Percentiles rank a stretch among this genome's conserved stretches.
These are phyloP conservation scores for Galleria mellonella DNA, from an alignment of 1,140 invertebrate species.

Conservation along the genomic window DNA sequence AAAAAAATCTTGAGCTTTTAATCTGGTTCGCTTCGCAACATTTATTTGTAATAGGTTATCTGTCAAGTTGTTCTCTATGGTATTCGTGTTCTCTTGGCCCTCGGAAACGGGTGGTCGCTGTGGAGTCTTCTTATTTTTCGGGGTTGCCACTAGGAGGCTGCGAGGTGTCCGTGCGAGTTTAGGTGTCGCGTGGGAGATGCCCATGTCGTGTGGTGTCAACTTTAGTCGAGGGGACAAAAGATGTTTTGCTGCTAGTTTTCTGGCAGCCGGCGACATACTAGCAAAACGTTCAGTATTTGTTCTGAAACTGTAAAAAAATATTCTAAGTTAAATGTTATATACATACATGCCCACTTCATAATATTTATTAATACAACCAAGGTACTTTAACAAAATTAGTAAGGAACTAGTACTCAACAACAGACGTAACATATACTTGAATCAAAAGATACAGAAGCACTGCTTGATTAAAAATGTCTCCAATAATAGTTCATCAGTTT, in stretches of 20 bases:
- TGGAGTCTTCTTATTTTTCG: slow-evolving; percentile 22
- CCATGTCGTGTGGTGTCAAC: slow-evolving; percentile 52
- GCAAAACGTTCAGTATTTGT: slow-evolving; percentile 86
- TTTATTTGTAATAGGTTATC: slow-evolving; percentile 85
- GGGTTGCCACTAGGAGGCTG: slow-evolving; percentile 45
- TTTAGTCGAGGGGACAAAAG: slow-evolving; percentile 63
- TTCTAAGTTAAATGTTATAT: slow-evolving; percentile 38
- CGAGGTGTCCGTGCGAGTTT: slow-evolving; percentile 59
- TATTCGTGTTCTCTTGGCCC: slow-evolving; percentile 25
- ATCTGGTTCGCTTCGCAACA: slow-evolving; percentile 77
- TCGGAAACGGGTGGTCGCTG: slow-evolving; percentile 7
- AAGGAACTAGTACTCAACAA: no score
- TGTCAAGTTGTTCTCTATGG: slow-evolving; percentile 73
- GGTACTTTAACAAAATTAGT: no score
- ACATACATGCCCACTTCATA: no score
- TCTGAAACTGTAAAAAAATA: slow-evolving; percentile 70
- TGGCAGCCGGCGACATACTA: slow-evolving; percentile 96
- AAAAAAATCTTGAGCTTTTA: slow-evolving; percentile 80
- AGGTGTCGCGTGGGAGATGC: slow-evolving; percentile 52
- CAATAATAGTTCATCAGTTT: no score
- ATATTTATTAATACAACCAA: no score
- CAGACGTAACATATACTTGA: no score
- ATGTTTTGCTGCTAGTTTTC: slow-evolving; percentile 81
- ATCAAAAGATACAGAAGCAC: no score
- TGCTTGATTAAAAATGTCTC: no score